Evolutionary conservation across 2,888 invertebrate genomes (phyloP), one percentile per base, ranked within the genome.

Genomic region (Agrochola lota): DNA sequence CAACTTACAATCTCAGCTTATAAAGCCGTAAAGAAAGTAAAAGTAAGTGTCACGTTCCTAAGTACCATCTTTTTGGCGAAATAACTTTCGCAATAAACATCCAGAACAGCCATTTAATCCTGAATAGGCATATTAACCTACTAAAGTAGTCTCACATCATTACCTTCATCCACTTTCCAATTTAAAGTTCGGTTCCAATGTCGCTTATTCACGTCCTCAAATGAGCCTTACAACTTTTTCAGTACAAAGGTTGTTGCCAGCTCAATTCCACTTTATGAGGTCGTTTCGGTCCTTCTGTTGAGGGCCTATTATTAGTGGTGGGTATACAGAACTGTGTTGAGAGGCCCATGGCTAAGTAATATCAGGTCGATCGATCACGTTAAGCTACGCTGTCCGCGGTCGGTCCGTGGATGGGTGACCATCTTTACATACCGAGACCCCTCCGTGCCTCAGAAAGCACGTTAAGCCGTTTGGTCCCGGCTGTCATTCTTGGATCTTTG

Each of bases 151-250:
- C 35, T 70, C 11, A 66, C 52, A 30, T 69, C 35, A 64, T 59
- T 63, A 80, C 63, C 52, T 35, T 26, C 15, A 52, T 35, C 15
- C 52, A 23, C 23, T 72, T 81, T 77, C 55, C 72, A 82, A 81
- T 82, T 82, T 77, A 63, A 81, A 81, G 52, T 77, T 81, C 9
- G 17, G 40, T 60, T 59, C 5, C 23, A 77, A 68, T 55, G 71
- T 71, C 57, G 30, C 59, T 8, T n/a, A 69, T 71, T 69, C 67
- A 30, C 17, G 52, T 23, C 52, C 46, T 40, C 35, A 77, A 82
- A 66, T 67, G 30, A 64, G 55, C 40, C 55, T 55, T 49, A 49
- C 9, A 67, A 82, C n/a, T 69, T 72, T 82, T 72, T 77, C n/a
- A 20, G 15, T 64, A 60, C 59, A 64, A 60, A 60, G 55, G 71